phyloP scores from a whole-genome alignment of 2,113 vertebrate species.

The Protobothrops mucrosquamatus region DNA sequence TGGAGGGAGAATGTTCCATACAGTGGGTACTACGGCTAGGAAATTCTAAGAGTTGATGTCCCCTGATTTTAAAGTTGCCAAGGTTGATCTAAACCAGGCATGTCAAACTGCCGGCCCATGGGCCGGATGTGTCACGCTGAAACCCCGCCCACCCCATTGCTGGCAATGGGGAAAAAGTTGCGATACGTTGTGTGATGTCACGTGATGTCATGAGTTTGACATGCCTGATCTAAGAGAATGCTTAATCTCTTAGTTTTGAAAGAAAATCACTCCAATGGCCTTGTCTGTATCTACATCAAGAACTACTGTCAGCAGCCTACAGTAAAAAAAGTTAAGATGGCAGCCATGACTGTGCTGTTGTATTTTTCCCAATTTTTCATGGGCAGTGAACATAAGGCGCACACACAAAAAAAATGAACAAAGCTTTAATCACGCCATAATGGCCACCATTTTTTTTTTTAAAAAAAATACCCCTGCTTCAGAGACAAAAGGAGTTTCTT shows the following conservation, averaged over 20 bases:
- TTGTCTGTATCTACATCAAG: not conserved
- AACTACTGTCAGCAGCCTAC: not conserved
- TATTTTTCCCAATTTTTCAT: not conserved
- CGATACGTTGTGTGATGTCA: too few relatives aligned
- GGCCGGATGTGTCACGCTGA: too few relatives aligned
- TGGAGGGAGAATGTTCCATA: not conserved
- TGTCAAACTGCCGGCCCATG: too few relatives aligned
- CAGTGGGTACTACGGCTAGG: not conserved
- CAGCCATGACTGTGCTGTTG: not conserved
- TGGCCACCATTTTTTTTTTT: not conserved
- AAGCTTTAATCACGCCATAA: not conserved
- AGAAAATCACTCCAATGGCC: not conserved
- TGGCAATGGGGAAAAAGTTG: too few relatives aligned
- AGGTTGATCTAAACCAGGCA: not conserved
- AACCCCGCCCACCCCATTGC: too few relatives aligned
- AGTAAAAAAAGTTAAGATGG: not conserved
- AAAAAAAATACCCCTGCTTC: not conserved
- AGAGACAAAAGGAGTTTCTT: constrained; percentile 4
- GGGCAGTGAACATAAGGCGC: not conserved
- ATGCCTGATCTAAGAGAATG: not conserved
- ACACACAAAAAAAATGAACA: not conserved
- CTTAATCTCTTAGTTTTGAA: not conserved
- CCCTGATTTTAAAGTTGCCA: not conserved
- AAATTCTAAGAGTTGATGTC: not conserved
- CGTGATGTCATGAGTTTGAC: too few relatives aligned